Evolutionary conservation across 2,113 vertebrate genomes (phyloP).

Genomic region (Indicator indicator): DNA sequence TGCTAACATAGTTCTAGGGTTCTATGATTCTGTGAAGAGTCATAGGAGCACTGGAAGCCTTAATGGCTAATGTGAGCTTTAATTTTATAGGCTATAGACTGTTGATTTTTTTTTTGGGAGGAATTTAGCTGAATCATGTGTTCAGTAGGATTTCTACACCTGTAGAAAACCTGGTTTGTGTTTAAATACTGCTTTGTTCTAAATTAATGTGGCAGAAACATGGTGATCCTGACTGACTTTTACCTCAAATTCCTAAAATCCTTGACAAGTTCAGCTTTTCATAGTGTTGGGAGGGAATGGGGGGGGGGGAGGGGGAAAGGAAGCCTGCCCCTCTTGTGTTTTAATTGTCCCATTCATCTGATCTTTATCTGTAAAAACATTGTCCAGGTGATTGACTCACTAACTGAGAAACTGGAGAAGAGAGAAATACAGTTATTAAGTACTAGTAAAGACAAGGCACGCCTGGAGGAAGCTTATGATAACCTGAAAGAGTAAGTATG

Average conservation of each 20-base stretch:
- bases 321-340: not conserved
- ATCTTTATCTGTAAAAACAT: slow-evolving; percentile 42
- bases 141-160: not conserved
- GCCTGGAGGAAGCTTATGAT: slow-evolving; percentile 92
- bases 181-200: not conserved
- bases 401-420: slow-evolving; percentile 91
- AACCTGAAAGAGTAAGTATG: slow-evolving; percentile 97
- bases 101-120: not conserved
- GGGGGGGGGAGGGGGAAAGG: not conserved
- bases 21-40: not conserved
- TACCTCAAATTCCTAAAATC: not conserved
- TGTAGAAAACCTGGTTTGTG: not conserved
- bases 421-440: slow-evolving; percentile 91
- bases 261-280: not conserved
- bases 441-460: slow-evolving; percentile 95
- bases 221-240: not conserved
- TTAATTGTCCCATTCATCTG: slow-evolving; percentile 28
- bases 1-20: not conserved
- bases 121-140: not conserved
- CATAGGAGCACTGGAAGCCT: not conserved
- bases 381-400: slow-evolving; percentile 87
- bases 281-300: not conserved
- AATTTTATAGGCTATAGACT: not conserved
- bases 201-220: not conserved
- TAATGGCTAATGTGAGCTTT: not conserved